Conservation (phyloP, 2,888 invertebrate species). For the Pollenia amentaria region DNA sequence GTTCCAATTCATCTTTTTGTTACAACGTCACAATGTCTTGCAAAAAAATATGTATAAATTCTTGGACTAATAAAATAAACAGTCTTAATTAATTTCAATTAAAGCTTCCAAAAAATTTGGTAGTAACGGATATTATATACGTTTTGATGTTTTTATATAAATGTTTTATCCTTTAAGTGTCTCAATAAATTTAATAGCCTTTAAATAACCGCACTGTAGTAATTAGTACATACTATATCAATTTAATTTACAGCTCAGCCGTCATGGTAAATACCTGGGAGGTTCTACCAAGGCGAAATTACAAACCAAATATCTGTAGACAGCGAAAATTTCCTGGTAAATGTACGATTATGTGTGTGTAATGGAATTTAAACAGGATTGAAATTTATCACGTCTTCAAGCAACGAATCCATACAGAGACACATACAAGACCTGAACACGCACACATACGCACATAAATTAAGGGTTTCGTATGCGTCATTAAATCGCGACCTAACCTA, state of each 20-base stretch:
- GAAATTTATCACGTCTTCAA: slow-evolving; percentile 71
- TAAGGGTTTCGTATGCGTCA: slow-evolving; percentile 67
- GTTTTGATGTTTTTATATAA: too few relatives aligned
- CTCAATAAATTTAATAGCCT: slow-evolving; percentile 33
- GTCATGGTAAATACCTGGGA: slow-evolving; percentile 66
- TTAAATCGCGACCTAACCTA: slow-evolving; percentile 72
- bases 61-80: too few relatives aligned
- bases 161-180: not conserved
- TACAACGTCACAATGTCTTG: too few relatives aligned
- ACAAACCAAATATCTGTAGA: slow-evolving; percentile 49
- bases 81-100: too few relatives aligned
- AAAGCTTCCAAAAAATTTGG: too few relatives aligned
- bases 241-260: slow-evolving; percentile 62
- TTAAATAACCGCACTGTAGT: slow-evolving; percentile 26
- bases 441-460: slow-evolving; percentile 44
- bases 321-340: slow-evolving; percentile 51
- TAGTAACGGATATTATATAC: too few relatives aligned
- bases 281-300: slow-evolving; percentile 32
- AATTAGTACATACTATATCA: slow-evolving; percentile 57
- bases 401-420: slow-evolving; percentile 24
- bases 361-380: slow-evolving; percentile 33
- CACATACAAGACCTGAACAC: not conserved
- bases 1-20: too few relatives aligned
- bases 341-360: slow-evolving; percentile 17
- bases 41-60: too few relatives aligned